Evolutionary conservation across 2,888 invertebrate genomes (phyloP), one percentile per base, ranked within the genome.

Genomic region (Sphaeridia pumilis): DNA sequence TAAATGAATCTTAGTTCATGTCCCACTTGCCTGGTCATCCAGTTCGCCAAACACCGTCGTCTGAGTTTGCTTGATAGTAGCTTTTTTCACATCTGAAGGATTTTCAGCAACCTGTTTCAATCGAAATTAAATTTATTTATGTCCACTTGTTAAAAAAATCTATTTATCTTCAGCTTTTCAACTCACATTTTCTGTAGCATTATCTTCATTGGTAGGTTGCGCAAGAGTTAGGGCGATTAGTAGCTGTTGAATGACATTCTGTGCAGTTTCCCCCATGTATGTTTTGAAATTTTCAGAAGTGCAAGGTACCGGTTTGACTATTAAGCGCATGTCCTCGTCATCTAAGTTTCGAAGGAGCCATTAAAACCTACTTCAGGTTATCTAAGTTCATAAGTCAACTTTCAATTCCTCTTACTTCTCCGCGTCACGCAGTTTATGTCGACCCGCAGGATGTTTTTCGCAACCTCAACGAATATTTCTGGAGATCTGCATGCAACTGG

Each of bases 401-500:
- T n/a, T n/a, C n/a, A n/a, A n/a, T n/a, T n/a, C 10, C 3, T 17
- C 67, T 64, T 67, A 74, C 73, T 73, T 69, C 73, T 67, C 65
- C 72, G 70, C 59, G 73, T 69, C 26, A 78, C 68, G 21, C 78
- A 73, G 54, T 75, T 75, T 25, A 80, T 74, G 60, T 83, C 82
- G 24, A 85, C 79, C 46, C 82, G 73, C 3, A 87, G 70, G 52
- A 81, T 79, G 51, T 76, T 75, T 59, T 79, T 78, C 21, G 83
- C 81, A 5, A 86, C 81, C 57, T 81, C 76, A 17, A 75, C 74
- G 67, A 85, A 87, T 14, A 80, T 73, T 36, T 78, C 76, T 0
- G 83, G 81, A 69, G 82, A 77, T 17, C 87, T 75, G 57, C 84
- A 83, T 10, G 85, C 82, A 1, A 85, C 84, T 25, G 85, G 83